Percentiles rank a stretch among this genome's conserved stretches.
Conservation (phyloP, 2,888 invertebrate genomes). For the Alsophila aescularia region DNA sequence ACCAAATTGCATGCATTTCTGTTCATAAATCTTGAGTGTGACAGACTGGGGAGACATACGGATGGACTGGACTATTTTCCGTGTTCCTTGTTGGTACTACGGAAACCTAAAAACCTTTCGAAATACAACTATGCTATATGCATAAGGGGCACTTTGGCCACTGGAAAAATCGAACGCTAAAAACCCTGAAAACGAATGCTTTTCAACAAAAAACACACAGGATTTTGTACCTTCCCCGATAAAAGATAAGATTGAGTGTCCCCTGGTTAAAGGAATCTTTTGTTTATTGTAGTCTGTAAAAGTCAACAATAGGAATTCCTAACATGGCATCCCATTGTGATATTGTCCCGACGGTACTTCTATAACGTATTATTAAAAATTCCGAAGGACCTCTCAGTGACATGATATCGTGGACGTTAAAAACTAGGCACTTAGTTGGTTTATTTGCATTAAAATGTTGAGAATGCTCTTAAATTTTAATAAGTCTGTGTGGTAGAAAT, state of each 20-base stretch:
- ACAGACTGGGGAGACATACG: no score
- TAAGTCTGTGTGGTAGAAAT: background rate
- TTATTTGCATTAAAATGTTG: constrained; percentile 9
- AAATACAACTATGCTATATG: constrained; percentile 2
- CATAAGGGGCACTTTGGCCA: constrained; percentile 15
- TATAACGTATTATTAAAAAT: constrained; percentile 64
- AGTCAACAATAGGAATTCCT: constrained; percentile 65
- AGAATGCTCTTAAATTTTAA: background rate
- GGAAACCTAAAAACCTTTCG: constrained; percentile 10
- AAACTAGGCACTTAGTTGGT: constrained; percentile 15
- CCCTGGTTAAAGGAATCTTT: constrained; percentile 12
- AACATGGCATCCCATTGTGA: constrained; percentile 60
- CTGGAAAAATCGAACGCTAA: constrained; percentile 21
- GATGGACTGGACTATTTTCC: no score
- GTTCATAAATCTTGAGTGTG: no score
- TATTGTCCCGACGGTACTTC: constrained; percentile 50
- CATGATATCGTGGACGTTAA: constrained; percentile 45
- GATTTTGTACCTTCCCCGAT: constrained; percentile 9
- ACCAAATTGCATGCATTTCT: no score
- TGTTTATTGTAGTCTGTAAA: constrained; percentile 44
- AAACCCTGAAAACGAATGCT: constrained; percentile 16
- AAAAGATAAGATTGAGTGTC: background rate
- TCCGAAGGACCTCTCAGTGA: constrained; percentile 48
- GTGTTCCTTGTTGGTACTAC: no score
- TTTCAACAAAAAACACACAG: background rate